phyloP scores from a whole-genome alignment of 2,888 invertebrate genomes.

The Plebejus melissa region DNA sequence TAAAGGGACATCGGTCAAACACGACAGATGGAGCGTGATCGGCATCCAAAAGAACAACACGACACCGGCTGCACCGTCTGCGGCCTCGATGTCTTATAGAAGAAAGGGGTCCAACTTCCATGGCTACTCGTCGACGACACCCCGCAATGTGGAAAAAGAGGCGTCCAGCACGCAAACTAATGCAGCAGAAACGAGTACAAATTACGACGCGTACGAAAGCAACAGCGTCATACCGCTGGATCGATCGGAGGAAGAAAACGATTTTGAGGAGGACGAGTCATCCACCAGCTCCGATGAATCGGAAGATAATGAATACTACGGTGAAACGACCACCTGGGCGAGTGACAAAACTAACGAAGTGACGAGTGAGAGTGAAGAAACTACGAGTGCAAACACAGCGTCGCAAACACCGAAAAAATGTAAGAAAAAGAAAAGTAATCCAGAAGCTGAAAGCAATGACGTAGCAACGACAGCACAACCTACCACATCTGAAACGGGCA shows the following conservation, averaged over 20 bases:
- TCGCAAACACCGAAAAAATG: constrained; percentile 53
- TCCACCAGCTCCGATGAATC: constrained; percentile 37
- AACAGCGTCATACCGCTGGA: constrained; percentile 39
- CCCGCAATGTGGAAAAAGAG: constrained; percentile 48
- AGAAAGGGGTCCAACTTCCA: constrained; percentile 70
- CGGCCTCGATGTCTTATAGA: constrained; percentile 46
- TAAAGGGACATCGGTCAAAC: constrained; percentile 71
- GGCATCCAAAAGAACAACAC: constrained; percentile 44
- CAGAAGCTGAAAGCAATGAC: constrained; percentile 41
- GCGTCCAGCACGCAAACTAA: constrained; percentile 32
- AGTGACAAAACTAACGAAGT: constrained; percentile 45
- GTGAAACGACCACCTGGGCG: constrained; percentile 44
- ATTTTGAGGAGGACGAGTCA: constrained; percentile 30
- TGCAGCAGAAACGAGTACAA: constrained; percentile 33
- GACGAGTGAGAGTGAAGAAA: constrained; percentile 42
- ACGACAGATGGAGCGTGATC: constrained; percentile 60
- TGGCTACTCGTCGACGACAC: constrained; percentile 53
- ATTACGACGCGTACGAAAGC: constrained; percentile 43
- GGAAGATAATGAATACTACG: constrained; percentile 50
- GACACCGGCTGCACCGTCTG: constrained; percentile 37
- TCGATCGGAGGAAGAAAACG: constrained; percentile 27
- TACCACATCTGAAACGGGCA: constrained; percentile 44
- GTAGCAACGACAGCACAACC: constrained; percentile 39
- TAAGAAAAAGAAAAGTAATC: constrained; percentile 60
- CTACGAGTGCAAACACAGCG: constrained; percentile 45